Evolutionary conservation across 2,888 invertebrate genomes (phyloP).

Genomic region (Spisula subtruncata): DNA sequence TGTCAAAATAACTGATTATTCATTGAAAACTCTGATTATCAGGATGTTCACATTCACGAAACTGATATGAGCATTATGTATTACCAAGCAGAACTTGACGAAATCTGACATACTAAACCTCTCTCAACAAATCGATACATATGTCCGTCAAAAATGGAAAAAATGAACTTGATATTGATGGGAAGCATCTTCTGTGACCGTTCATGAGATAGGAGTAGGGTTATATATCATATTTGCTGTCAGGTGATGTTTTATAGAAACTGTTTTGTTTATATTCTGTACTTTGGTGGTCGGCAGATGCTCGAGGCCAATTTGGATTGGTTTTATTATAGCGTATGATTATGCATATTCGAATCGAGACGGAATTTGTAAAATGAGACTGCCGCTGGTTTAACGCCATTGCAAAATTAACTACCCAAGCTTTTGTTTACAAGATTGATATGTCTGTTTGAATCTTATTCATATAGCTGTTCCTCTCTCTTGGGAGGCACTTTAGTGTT

Average conservation of each 20-base stretch:
- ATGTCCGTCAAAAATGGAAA: conserved; percentile 15
- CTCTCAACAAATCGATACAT: not conserved
- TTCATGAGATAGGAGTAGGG: not conserved
- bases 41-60: not conserved
- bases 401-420: too few species aligned
- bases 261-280: not conserved
- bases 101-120: not conserved
- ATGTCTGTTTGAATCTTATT: too few species aligned
- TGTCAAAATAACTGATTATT: conserved; percentile 7
- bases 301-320: not conserved
- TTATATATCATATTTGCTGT: conserved; percentile 25
- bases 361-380: too few species aligned
- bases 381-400: too few species aligned
- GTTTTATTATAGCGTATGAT: not conserved
- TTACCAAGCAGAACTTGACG: conserved; percentile 13
- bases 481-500: too few species aligned
- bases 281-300: not conserved
- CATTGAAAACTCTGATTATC: not conserved
- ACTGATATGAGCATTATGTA: conserved; percentile 13
- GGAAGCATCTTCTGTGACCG: not conserved
- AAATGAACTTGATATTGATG: conserved; percentile 14
- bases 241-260: not conserved
- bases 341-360: not conserved
- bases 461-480: too few species aligned
- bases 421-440: too few species aligned